Evolutionary conservation across 2,888 invertebrate species (phyloP).

Genomic region (Eupithecia tripunctaria): DNA sequence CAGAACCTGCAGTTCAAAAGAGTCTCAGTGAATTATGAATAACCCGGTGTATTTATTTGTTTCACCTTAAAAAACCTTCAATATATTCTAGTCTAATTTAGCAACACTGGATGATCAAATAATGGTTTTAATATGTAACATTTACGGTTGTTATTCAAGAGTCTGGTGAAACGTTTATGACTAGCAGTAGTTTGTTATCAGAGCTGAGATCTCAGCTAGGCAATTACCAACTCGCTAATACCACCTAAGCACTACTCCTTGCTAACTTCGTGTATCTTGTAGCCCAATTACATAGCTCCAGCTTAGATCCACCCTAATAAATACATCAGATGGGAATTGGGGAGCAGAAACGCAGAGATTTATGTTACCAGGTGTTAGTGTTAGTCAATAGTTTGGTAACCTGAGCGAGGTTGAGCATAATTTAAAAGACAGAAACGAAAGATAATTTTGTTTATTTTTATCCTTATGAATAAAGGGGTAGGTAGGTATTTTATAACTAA

Average conservation of each 20-base stretch:
- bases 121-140: no score
- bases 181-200: background rate
- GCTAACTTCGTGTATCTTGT: constrained; percentile 18
- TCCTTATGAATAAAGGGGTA: no score
- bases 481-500: no score
- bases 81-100: no score
- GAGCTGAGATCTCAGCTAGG: constrained; percentile 3
- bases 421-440: no score
- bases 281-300: constrained; percentile 23
- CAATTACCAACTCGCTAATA: constrained; percentile 3
- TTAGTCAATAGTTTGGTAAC: constrained; percentile 2
- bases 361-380: constrained; percentile 10
- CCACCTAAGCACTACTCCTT: constrained; percentile 7
- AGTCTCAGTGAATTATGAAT: no score
- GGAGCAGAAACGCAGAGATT: constrained; percentile 22
- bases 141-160: background rate
- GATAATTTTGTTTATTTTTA: no score
- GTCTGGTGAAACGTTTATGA: background rate
- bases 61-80: no score
- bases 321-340: constrained; percentile 27
- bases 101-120: no score
- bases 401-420: background rate
- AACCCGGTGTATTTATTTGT: no score
- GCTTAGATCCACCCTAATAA: constrained; percentile 27
- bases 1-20: no score